Evolutionary conservation across 2,888 invertebrate genomes (phyloP).

Genomic region (Aspidapion aeneum): DNA sequence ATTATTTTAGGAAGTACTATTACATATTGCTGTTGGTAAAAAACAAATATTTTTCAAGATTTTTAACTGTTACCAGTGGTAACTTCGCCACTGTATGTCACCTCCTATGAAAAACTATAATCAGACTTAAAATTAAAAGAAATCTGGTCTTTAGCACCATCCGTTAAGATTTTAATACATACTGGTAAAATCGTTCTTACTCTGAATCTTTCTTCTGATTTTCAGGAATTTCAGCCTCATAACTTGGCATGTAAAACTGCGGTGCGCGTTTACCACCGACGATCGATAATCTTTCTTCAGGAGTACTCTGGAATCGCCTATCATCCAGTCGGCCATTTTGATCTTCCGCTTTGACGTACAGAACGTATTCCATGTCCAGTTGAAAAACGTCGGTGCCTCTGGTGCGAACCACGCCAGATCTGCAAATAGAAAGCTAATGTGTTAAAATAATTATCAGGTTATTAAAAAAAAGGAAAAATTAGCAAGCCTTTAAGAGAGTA

Average conservation of each 20-base stretch:
- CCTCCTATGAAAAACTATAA: too few relatives aligned
- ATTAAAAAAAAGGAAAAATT: too few relatives aligned
- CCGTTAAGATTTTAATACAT: too few relatives aligned
- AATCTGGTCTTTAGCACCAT: too few relatives aligned
- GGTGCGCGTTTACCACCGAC: constrained; percentile 97
- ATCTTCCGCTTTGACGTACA: constrained; percentile 95
- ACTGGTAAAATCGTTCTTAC: constrained; percentile 62
- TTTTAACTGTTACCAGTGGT: too few relatives aligned
- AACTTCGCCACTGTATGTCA: too few relatives aligned
- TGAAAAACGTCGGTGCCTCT: constrained; percentile 90
- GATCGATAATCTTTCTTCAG: constrained; percentile 88
- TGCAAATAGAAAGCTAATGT: constrained; percentile 7
- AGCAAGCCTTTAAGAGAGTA: too few relatives aligned
- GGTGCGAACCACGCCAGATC: constrained; percentile 89
- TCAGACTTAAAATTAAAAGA: too few relatives aligned
- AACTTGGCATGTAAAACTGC: constrained; percentile 94
- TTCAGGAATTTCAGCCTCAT: constrained; percentile 94
- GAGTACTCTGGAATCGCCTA: constrained; percentile 83
- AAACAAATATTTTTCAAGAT: too few relatives aligned
- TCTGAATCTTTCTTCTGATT: constrained; percentile 96
- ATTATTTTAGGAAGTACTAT: too few relatives aligned
- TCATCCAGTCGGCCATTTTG: constrained; percentile 93
- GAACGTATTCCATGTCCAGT: constrained; percentile 92
- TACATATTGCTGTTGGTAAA: too few relatives aligned
- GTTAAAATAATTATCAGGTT: too few relatives aligned